Evolutionary conservation across 2,113 vertebrate genomes (phyloP), one percentile per base, ranked within the genome.

Genomic region (Sterrhoptilus dennistouni): DNA sequence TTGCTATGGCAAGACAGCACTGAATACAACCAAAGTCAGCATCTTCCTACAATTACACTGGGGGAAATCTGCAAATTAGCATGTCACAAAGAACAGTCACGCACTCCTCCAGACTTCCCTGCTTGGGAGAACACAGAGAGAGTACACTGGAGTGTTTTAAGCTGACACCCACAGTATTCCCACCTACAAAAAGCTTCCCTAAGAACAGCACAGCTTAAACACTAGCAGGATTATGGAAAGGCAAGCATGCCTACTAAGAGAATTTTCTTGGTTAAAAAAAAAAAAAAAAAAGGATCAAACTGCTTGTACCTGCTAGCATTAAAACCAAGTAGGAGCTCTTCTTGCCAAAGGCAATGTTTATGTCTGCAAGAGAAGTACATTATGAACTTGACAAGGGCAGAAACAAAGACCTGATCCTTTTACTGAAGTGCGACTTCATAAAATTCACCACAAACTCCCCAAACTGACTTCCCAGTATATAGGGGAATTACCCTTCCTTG

Each of bases 281-380:
- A 27, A 29, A 35, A 63, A 35, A 12, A 60, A 47, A 10, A 35
- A 53, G 1, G 2, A 68, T 88, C 19, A 47, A 86, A 83, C 83
- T 75, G 36, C 59, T 88, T 80, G 42, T 88, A 93, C 71, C 90
- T 96, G 87, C 64, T 81, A 60, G 56, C 68, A 45, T 31, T 44
- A 44, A 93, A 81, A 76, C 60, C 80, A 92, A 89, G 78, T 50
- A 79, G 59, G 22, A 70, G 40, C 44, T 44, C 63, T 61, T 71
- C 47, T 53, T 95, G 93, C 85, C 92, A 96, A 94, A 93, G 85
- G 64, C 85, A 93, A 83, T 53, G 71, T 94, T 95, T 93, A 71
- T 61, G 64, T 90, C 90, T 94, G 61, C 56, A 92, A 90, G 68
- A 42, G 36, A 90, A 92, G 52, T 38, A 53, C n/a, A 35, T 57